These are phyloP conservation scores for Artibeus lituratus DNA, from an alignment of 2,797 vertebrate genomes.

Conservation along the genomic window DNA sequence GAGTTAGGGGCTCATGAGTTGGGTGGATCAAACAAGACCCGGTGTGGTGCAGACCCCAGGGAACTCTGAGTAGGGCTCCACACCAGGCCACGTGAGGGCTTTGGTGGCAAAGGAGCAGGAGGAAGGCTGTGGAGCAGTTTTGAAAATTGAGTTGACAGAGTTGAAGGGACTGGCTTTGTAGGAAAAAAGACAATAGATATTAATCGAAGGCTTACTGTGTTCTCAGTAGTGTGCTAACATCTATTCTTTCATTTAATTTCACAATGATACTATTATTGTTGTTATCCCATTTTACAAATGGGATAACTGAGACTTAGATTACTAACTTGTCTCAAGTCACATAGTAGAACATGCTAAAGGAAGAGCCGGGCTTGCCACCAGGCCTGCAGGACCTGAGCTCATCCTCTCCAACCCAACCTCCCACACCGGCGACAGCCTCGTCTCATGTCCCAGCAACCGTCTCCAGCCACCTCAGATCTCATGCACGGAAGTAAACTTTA, in stretches of 20 bases:
- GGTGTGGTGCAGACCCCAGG: background rate
- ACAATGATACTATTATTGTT: background rate
- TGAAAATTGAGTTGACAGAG: background rate
- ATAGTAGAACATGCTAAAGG: background rate
- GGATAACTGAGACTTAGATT: background rate
- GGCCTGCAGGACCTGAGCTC: background rate
- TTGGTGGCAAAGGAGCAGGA: background rate
- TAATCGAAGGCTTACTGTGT: background rate
- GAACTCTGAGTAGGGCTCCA: background rate
- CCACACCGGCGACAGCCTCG: background rate
- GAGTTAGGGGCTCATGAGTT: background rate
- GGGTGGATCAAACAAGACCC: background rate
- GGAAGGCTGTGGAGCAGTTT: background rate
- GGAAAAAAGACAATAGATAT: background rate
- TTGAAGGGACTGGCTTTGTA: background rate
- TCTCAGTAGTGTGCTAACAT: background rate
- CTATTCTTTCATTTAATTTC: background rate
- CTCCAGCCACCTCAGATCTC: background rate
- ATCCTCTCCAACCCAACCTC: background rate
- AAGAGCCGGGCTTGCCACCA: background rate
- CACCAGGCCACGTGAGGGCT: background rate
- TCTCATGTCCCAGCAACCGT: background rate
- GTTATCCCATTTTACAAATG: background rate
- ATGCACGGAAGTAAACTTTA: background rate
- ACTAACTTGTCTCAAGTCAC: background rate